Conservation (phyloP, 2,888 invertebrate species). For the Netelia virgata region DNA sequence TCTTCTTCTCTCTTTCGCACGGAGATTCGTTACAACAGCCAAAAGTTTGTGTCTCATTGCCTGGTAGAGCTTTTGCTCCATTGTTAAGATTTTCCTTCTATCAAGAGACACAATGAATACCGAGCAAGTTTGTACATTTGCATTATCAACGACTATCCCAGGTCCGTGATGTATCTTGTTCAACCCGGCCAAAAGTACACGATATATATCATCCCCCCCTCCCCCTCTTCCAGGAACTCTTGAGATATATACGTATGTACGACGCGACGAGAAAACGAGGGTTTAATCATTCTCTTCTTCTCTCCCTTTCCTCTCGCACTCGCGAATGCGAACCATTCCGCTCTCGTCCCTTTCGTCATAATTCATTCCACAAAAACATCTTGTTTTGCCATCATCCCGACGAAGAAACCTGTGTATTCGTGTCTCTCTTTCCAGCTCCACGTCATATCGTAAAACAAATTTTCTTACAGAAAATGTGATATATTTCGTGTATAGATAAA, state of each 20-base stretch:
- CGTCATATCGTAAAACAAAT: neutral
- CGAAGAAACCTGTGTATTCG: neutral
- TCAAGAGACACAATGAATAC: constrained; percentile 40
- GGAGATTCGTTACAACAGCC: constrained; percentile 19
- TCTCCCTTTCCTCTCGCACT: constrained; percentile 7
- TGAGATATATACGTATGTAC: constrained; percentile 12
- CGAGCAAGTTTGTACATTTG: constrained; percentile 59
- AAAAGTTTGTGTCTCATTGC: constrained; percentile 38
- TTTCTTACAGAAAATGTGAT: too few species aligned
- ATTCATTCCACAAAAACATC: constrained; percentile 52
- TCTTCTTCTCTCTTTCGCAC: too few species aligned
- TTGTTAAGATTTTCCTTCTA: constrained; percentile 39
- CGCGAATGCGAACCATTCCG: neutral
- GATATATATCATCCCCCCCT: neutral
- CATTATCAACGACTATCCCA: constrained; percentile 60
- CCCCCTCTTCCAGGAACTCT: neutral
- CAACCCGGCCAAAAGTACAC: constrained; percentile 24
- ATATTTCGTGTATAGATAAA: neutral
- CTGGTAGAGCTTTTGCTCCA: neutral
- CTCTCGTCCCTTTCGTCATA: constrained; percentile 28
- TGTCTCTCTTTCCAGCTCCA: neutral
- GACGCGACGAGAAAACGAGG: constrained; percentile 44
- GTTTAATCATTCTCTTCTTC: constrained; percentile 49
- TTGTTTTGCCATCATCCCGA: constrained; percentile 24
- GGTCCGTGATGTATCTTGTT: constrained; percentile 10